Evolutionary conservation across 1,140 invertebrate genomes (phyloP).

Genomic region (Hydropsyche tenuis): DNA sequence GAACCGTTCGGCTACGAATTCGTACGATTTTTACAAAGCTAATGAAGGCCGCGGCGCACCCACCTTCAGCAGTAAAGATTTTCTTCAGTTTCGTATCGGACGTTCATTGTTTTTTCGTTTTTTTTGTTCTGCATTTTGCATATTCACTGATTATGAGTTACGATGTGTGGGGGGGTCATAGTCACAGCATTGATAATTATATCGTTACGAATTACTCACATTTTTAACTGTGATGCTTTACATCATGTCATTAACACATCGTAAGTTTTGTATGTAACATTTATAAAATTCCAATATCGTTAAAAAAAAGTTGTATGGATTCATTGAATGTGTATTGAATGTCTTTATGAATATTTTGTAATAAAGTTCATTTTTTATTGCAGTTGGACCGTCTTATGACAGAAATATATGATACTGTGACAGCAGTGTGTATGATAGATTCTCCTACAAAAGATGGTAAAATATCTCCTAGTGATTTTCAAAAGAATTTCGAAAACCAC

Average conservation of each 20-base stretch:
- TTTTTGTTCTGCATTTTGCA: too few relatives aligned
- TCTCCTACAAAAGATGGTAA: constrained; percentile 34
- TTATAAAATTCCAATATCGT: too few relatives aligned
- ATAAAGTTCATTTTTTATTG: constrained; percentile 40
- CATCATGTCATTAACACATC: too few relatives aligned
- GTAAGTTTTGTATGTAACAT: too few relatives aligned
- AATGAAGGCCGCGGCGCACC: constrained; percentile 14
- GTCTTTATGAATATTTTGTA: too few relatives aligned
- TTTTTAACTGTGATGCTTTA: too few relatives aligned
- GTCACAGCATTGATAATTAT: too few relatives aligned
- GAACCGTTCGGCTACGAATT: neutral
- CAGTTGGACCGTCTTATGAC: constrained; percentile 60
- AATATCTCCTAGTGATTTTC: neutral
- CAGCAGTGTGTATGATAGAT: constrained; percentile 59
- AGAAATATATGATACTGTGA: constrained; percentile 61
- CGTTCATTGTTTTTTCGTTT: neutral
- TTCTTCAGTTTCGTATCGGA: neutral
- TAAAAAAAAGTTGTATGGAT: too few relatives aligned
- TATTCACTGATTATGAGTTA: too few relatives aligned
- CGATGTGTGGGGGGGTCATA: too few relatives aligned
- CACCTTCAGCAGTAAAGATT: constrained; percentile 5
- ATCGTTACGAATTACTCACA: too few relatives aligned
- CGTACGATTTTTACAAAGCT: neutral
- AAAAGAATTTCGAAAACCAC: neutral
- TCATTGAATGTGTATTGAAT: too few relatives aligned